A percentile compares a stretch with the other conserved stretches of the same genome.
Conservation (phyloP, 2,113 vertebrate species). For the Phrynosoma blainvillii region DNA sequence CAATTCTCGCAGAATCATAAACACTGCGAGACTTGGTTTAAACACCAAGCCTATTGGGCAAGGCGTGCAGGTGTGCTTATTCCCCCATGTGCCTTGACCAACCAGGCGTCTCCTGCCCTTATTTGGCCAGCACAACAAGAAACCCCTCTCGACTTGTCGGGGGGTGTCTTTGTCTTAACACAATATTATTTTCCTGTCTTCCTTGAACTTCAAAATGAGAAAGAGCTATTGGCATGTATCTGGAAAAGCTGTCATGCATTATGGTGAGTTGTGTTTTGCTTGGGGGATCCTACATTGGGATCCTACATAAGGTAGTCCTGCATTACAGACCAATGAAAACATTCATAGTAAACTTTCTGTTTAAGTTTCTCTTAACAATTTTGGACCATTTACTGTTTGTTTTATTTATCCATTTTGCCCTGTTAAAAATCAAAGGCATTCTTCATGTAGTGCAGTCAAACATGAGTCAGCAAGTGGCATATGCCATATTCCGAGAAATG, state of each 20-base stretch:
- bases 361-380: background rate
- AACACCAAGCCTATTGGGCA: too few relatives aligned
- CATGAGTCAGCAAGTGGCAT: background rate
- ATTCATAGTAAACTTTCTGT: background rate
- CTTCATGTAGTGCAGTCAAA: background rate
- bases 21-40: too few relatives aligned
- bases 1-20: too few relatives aligned
- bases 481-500: conserved; percentile 14
- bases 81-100: too few relatives aligned
- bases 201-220: background rate
- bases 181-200: background rate
- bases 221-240: background rate
- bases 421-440: background rate
- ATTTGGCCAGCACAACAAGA: too few relatives aligned
- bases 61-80: too few relatives aligned
- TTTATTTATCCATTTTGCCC: conserved; percentile 7
- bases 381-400: background rate
- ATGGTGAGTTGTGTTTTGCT: background rate
- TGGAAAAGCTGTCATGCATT: background rate
- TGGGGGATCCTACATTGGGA: background rate
- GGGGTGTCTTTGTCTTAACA: too few relatives aligned
- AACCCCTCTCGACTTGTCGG: too few relatives aligned
- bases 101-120: too few relatives aligned
- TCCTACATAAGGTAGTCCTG: background rate
- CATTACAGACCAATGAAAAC: background rate